Conservation (phyloP, 2,888 invertebrate species). For the Meghimatium bilineatum region DNA sequence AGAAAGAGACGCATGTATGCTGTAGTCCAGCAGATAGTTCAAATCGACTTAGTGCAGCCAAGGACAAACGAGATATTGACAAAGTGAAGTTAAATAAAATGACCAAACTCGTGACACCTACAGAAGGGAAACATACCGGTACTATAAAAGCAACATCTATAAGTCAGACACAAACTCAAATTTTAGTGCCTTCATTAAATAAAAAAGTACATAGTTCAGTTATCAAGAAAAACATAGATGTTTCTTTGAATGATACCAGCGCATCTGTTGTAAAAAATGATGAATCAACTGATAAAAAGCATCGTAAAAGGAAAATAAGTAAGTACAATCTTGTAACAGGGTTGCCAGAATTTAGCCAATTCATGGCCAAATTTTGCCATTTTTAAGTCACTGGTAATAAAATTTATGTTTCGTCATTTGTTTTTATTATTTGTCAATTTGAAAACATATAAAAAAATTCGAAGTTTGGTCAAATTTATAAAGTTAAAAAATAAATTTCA, state of each 20-base stretch:
- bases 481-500: too few relatives aligned
- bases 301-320: neutral
- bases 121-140: neutral
- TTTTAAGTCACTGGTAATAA: too few relatives aligned
- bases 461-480: too few relatives aligned
- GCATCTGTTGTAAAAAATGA: neutral
- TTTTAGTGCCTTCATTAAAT: neutral
- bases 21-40: neutral
- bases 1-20: neutral
- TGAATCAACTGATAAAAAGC: neutral
- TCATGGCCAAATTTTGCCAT: too few relatives aligned
- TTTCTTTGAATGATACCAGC: neutral
- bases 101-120: neutral
- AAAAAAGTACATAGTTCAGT: neutral
- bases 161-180: neutral
- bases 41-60: neutral
- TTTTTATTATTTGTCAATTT: too few relatives aligned
- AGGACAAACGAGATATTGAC: neutral
- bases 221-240: neutral
- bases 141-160: neutral
- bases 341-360: too few relatives aligned
- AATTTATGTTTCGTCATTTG: too few relatives aligned
- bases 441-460: too few relatives aligned
- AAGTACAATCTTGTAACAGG: neutral
- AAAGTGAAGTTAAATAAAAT: neutral